phyloP scores from a whole-genome alignment of 2,797 vertebrate species.

The Numenius phaeopus region DNA sequence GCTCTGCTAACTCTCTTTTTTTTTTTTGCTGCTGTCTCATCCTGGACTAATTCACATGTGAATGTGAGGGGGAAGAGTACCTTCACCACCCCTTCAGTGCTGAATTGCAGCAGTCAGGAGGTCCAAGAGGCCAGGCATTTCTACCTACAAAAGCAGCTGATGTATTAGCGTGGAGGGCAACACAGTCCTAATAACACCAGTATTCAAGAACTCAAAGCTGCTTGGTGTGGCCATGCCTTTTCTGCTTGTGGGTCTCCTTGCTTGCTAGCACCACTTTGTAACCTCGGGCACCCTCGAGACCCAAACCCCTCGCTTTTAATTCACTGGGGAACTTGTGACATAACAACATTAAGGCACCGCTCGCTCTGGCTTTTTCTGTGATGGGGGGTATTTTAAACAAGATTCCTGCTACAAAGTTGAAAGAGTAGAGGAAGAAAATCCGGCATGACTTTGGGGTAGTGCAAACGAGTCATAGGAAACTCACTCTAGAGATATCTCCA shows the following conservation, averaged over 20 bases:
- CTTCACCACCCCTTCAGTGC: constrained; percentile 32
- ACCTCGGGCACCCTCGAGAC: background rate
- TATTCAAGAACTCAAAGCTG: background rate
- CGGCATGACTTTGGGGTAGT: constrained; percentile 9
- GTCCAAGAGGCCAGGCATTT: background rate
- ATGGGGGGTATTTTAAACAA: background rate
- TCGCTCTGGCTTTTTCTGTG: background rate
- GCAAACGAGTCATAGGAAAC: constrained; percentile 58
- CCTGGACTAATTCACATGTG: constrained; percentile 37
- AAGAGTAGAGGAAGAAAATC: constrained; percentile 34
- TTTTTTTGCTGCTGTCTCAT: constrained; percentile 1
- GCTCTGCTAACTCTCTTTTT: background rate
- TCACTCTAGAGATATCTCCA: constrained; percentile 78
- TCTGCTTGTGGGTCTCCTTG: background rate
- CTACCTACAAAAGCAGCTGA: background rate
- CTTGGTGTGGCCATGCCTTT: background rate
- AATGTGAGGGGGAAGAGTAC: constrained; percentile 21
- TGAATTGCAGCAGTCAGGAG: background rate
- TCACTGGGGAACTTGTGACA: background rate
- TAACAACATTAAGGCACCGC: background rate
- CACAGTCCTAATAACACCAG: accelerated
- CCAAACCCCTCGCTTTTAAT: background rate
- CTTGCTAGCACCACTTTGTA: background rate
- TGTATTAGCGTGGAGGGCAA: background rate
- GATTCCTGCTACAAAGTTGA: constrained; percentile 6